Evolutionary conservation across 2,797 vertebrate species (phyloP).

Genomic region (Microchirus variegatus): DNA sequence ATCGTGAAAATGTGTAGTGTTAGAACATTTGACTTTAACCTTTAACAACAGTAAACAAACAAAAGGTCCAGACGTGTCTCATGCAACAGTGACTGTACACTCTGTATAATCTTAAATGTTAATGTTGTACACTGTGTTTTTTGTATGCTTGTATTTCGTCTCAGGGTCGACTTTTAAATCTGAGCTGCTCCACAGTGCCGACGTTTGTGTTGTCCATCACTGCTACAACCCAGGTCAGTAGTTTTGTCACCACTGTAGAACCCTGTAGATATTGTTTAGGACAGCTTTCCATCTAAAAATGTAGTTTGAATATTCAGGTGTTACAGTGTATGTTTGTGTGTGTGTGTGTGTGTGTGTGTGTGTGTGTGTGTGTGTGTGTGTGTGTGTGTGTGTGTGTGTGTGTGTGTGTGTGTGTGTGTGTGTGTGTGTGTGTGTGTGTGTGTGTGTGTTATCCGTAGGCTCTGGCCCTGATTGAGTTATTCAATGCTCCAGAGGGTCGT

Average conservation of each 20-base stretch:
- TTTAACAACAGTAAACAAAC: not conserved
- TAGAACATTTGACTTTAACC: not conserved
- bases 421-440: constrained; percentile 7
- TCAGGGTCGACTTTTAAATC: constrained; percentile 95
- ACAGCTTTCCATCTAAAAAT: not conserved
- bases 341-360: constrained; percentile 9
- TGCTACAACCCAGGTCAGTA: constrained; percentile 93
- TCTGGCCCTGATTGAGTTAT: constrained; percentile 95
- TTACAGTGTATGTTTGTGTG: constrained; percentile 1
- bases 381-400: constrained; percentile 9
- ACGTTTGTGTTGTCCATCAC: constrained; percentile 99
- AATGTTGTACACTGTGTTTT: not conserved
- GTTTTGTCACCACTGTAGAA: not conserved
- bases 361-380: constrained; percentile 7
- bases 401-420: constrained; percentile 13
- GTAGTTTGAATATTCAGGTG: not conserved
- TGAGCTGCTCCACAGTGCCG: constrained; percentile 98
- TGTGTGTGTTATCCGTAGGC: constrained; percentile 78
- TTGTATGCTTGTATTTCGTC: not conserved
- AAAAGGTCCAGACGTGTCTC: not conserved
- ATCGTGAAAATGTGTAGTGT: not conserved
- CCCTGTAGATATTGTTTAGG: not conserved
- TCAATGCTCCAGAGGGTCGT: constrained; percentile 95
- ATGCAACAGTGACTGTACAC: not conserved
- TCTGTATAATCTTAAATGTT: not conserved